Percentiles rank a stretch among this genome's conserved stretches.
Conservation (phyloP, 2,888 invertebrate genomes). For the Megalurothrips usitatus region DNA sequence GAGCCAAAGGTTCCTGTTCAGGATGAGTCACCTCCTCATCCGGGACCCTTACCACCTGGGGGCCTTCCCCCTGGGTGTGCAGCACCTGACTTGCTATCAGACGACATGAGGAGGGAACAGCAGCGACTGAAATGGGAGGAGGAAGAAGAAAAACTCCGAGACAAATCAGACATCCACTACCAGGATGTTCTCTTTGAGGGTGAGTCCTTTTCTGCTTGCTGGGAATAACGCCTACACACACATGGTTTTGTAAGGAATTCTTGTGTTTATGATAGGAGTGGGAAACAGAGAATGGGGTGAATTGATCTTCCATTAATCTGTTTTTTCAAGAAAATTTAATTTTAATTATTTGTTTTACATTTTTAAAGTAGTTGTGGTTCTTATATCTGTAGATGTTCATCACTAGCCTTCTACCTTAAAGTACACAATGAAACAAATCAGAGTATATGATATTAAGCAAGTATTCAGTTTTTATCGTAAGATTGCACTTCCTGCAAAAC, state of each 20-base stretch:
- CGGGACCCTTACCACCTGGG: constrained; percentile 32
- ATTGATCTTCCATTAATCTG: too few species aligned
- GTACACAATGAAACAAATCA: neutral
- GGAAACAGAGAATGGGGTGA: too few species aligned
- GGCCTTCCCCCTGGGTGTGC: constrained; percentile 34
- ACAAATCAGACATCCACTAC: constrained; percentile 79
- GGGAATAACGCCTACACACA: too few species aligned
- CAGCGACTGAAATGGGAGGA: constrained; percentile 83
- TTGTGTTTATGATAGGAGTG: too few species aligned
- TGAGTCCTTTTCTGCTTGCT: constrained; percentile 44
- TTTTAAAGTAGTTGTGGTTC: too few species aligned
- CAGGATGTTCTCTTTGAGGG: constrained; percentile 87
- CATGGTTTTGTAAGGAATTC: too few species aligned
- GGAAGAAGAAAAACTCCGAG: constrained; percentile 67
- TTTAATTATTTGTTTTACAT: too few species aligned
- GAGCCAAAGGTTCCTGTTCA: constrained; percentile 32
- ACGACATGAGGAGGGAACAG: constrained; percentile 60
- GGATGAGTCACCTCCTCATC: constrained; percentile 32
- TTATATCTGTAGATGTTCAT: neutral
- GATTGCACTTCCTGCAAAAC: too few species aligned
- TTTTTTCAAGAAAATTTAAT: neutral
- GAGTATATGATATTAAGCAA: too few species aligned
- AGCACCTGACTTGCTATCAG: constrained; percentile 45
- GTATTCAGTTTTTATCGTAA: too few species aligned
- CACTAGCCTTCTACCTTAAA: constrained; percentile 17